phyloP scores from a whole-genome alignment of 2,797 vertebrate genomes.

The Enteromius mattozi region DNA sequence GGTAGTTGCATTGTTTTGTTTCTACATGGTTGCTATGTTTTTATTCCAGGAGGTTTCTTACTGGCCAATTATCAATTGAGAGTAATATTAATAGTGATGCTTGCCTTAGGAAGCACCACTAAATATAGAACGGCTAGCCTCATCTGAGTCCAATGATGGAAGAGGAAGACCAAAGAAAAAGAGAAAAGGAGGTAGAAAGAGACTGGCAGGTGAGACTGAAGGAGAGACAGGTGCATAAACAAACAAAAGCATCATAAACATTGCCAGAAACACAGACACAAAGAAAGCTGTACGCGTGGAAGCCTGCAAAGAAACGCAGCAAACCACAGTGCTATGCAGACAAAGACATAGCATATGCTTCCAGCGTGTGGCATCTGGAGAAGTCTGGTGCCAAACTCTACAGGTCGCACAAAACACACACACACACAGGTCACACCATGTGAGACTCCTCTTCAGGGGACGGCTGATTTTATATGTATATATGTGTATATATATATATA shows the following conservation, averaged over 20 bases:
- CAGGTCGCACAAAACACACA: constrained; percentile 78
- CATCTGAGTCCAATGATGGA: background rate
- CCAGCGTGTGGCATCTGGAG: constrained; percentile 77
- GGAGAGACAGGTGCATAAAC: constrained; percentile 38
- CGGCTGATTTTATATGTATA: background rate
- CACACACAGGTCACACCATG: constrained; percentile 42
- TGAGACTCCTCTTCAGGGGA: constrained; percentile 48
- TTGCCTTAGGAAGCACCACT: background rate
- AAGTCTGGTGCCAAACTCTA: constrained; percentile 80
- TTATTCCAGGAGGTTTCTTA: background rate
- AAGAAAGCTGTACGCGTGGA: constrained; percentile 30
- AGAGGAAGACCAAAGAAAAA: background rate
- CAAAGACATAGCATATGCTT: constrained; percentile 77
- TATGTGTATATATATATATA: background rate
- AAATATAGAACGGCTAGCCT: background rate
- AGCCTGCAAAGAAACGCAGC: constrained; percentile 32
- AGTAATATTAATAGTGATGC: background rate
- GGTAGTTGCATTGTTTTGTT: background rate
- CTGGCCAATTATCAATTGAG: background rate
- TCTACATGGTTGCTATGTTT: background rate
- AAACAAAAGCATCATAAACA: constrained; percentile 16
- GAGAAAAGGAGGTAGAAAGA: constrained; percentile 3
- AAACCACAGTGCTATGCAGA: constrained; percentile 42
- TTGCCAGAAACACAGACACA: constrained; percentile 45
- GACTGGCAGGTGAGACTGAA: constrained; percentile 19